Evolutionary conservation across 2,113 vertebrate species (phyloP).

Genomic region (Pavo muticus): DNA sequence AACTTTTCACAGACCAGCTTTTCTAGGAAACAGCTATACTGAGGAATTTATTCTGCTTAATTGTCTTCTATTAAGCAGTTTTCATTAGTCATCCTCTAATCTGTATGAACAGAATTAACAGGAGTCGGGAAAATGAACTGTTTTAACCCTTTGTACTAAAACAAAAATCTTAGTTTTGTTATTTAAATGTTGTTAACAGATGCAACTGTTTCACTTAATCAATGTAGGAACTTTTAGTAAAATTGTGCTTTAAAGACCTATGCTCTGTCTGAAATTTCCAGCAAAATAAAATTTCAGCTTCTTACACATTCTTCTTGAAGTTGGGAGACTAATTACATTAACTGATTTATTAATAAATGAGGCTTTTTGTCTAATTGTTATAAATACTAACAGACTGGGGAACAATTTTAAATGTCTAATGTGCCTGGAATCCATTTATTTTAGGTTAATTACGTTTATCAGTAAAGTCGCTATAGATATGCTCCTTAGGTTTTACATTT

Average conservation of each 20-base stretch:
- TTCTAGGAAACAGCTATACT: not conserved
- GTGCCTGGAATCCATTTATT: constrained; percentile 74
- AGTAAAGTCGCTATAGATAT: constrained; percentile 70
- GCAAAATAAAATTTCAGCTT: constrained; percentile 75
- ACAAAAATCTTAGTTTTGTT: not conserved
- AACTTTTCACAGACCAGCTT: constrained; percentile 6
- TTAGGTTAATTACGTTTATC: constrained; percentile 80
- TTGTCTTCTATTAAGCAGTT: constrained; percentile 25
- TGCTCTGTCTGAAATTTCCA: constrained; percentile 33
- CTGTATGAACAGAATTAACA: not conserved
- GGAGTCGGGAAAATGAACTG: not conserved
- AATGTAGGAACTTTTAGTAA: constrained; percentile 50
- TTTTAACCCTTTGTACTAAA: not conserved
- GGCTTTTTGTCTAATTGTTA: constrained; percentile 89
- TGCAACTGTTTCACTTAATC: constrained; percentile 6
- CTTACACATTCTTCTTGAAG: constrained; percentile 83
- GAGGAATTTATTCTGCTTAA: constrained; percentile 46
- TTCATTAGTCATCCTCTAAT: constrained; percentile 12
- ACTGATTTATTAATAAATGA: constrained; percentile 90
- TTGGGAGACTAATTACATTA: constrained; percentile 85
- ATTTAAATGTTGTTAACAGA: not conserved
- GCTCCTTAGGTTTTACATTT: constrained; percentile 72
- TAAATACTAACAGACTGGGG: constrained; percentile 89
- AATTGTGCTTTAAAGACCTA: constrained; percentile 13
- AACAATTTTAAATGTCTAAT: constrained; percentile 81